Percentiles rank a stretch among this genome's conserved stretches.
These are phyloP conservation scores for Atrichornis clamosus DNA, from an alignment of 2,113 vertebrate genomes.

Conservation along the genomic window DNA sequence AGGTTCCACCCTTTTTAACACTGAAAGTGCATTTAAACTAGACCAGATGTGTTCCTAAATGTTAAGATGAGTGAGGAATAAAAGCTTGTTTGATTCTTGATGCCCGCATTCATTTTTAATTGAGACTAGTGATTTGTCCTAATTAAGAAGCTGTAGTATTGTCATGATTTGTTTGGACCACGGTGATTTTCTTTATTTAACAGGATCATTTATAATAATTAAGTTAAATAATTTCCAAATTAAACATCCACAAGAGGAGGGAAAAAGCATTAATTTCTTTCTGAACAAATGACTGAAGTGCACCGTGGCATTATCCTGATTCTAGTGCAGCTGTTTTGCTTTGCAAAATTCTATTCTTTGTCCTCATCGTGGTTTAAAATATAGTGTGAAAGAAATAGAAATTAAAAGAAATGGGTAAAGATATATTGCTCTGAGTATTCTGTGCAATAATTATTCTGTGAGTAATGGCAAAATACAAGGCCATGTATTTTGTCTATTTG, in stretches of 20 bases:
- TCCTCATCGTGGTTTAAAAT: neutral
- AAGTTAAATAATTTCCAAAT: constrained; percentile 19
- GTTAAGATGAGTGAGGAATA: neutral
- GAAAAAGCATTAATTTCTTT: neutral
- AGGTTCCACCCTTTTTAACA: neutral
- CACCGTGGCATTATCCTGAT: neutral
- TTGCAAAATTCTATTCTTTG: neutral
- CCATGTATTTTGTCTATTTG: neutral
- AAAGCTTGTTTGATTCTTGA: neutral
- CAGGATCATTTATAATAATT: constrained; percentile 28
- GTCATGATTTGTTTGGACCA: neutral
- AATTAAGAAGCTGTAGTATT: neutral
- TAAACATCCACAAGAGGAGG: neutral
- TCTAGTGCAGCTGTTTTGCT: neutral
- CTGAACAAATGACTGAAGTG: neutral
- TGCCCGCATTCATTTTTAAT: neutral
- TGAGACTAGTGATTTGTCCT: constrained; percentile 13
- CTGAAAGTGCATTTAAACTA: neutral
- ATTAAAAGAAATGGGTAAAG: neutral
- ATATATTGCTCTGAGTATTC: neutral
- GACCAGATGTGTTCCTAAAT: neutral
- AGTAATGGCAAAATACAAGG: neutral
- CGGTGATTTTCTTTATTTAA: neutral
- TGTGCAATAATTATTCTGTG: neutral
- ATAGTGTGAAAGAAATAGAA: neutral